Percentiles rank a stretch among this genome's conserved stretches.
Conservation (phyloP, 2,888 invertebrate species). For the Ommatoiulus sabulosus region DNA sequence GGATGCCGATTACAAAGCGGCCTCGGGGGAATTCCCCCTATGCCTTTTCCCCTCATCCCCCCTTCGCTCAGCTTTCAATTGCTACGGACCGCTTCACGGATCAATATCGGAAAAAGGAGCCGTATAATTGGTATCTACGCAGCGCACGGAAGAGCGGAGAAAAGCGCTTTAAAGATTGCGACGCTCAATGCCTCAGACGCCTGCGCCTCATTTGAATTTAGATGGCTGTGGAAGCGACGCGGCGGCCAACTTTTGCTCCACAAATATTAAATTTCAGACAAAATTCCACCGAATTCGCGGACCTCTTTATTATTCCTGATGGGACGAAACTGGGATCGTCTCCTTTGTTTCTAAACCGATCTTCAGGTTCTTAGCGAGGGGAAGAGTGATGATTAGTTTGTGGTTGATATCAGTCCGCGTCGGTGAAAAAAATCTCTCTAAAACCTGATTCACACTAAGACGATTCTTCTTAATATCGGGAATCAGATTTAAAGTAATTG, state of each 20-base stretch:
- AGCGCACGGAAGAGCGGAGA: slow-evolving; percentile 15
- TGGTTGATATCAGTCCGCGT: no score
- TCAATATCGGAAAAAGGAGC: slow-evolving; percentile 43
- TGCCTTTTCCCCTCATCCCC: not conserved
- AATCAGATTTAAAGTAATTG: no score
- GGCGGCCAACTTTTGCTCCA: not conserved
- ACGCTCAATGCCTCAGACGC: slow-evolving; percentile 13
- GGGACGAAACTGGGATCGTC: no score
- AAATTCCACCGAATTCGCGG: not conserved
- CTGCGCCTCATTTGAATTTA: slow-evolving; percentile 29
- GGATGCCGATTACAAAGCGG: slow-evolving; percentile 43
- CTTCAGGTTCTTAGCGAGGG: no score
- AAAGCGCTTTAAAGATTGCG: slow-evolving; percentile 38
- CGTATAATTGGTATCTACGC: slow-evolving; percentile 43
- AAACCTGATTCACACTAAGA: no score
- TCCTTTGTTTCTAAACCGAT: no score
- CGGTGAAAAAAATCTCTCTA: no score
- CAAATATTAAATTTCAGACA: not conserved
- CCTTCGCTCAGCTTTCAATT: slow-evolving; percentile 36
- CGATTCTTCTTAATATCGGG: no score
- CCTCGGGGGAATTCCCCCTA: not conserved
- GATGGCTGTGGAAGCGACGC: slow-evolving; percentile 13
- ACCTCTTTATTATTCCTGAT: no score
- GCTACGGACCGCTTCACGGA: slow-evolving; percentile 43
- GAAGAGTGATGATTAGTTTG: no score